Percentiles rank a stretch among this genome's conserved stretches.
These are phyloP conservation scores for Ianthella basta DNA, from an alignment of 37 sponge, comb jelly and placozoan genomes.

Conservation along the genomic window DNA sequence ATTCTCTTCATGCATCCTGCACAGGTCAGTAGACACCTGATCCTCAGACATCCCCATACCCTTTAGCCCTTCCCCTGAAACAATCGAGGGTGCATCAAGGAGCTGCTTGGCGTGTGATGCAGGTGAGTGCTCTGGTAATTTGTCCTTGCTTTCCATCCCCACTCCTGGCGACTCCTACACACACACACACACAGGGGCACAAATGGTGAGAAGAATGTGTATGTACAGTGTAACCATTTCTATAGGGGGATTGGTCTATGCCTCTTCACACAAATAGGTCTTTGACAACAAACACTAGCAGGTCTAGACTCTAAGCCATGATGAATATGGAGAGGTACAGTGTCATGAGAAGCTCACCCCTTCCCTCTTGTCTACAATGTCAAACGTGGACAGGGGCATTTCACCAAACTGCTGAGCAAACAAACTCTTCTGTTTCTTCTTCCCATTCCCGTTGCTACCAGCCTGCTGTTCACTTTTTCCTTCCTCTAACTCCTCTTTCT, in stretches of 20 bases:
- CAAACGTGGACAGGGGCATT: conserved; percentile 45
- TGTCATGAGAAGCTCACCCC: too few species aligned
- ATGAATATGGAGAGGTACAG: too few species aligned
- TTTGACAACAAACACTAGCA: too few species aligned
- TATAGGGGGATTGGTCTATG: too few species aligned
- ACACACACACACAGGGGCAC: too few species aligned
- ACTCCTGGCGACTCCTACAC: too few species aligned
- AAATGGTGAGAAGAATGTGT: too few species aligned
- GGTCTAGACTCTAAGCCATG: too few species aligned
- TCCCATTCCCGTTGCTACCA: not conserved
- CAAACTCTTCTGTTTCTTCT: conserved; percentile 64
- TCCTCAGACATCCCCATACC: conserved; percentile 15
- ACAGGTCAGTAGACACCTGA: conserved; percentile 44
- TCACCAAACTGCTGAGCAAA: conserved; percentile 70
- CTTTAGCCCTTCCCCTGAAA: conserved; percentile 70
- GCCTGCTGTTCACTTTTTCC: not conserved
- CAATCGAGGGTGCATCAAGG: not conserved
- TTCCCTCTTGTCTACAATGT: conserved; percentile 12
- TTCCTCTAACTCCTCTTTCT: too few species aligned
- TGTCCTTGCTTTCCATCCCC: too few species aligned
- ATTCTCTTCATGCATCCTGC: conserved; percentile 84
- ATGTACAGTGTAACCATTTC: too few species aligned
- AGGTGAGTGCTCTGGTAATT: not conserved
- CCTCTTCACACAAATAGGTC: too few species aligned
- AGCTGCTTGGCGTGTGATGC: not conserved